Base-by-base conservation (phyloP, 1,140 invertebrate genomes). In the Megalopta genalis region DNA sequence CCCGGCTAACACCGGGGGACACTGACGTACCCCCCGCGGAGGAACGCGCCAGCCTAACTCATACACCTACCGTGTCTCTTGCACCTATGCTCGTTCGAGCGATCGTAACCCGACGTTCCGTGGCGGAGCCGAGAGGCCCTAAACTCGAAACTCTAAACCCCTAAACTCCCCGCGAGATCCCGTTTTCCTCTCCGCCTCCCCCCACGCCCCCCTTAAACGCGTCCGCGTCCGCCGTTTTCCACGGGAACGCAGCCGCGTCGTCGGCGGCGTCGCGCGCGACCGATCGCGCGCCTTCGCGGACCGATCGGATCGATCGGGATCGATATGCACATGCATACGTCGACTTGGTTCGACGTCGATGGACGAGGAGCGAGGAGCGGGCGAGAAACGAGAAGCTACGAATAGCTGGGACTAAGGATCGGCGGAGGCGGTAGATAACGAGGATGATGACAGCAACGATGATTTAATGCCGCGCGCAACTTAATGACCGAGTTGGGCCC, bases 381-480 rank as follows among this genome's bases (percentile, higher is more conserved):
- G 12, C 46, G 81, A 79, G 69, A 75, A 80, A 80, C 57, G 83
- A 73, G 70, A 78, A 73, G 83, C 80, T 85, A 90, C 84, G 88
- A 90, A 90, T 88, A 86, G 85, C 81, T 79, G 80, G 76, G 78
- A 86, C 77, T 84, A 88, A 88, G 86, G 86, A 87, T 88, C 75
- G 77, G 83, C 75, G 85, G 85, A 87, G 90, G 88, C 87, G 85
- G 86, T 88, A 87, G 87, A 90, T 91, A 91, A 92, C 90, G 90
- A 92, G 91, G 88, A 91, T 87, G 91, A 92, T 92, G 91, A 92
- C 90, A 92, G 91, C 88, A 90, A 91, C 88, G 89, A 92, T 91
- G 90, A 91, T 91, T 91, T 91, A 92, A 90, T 87, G 89, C 80
- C 60, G 68, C 82, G 85, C 82, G 86, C 83, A 86, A 87, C 87